phyloP scores from a whole-genome alignment of 1,140 invertebrate species.

The Gyrodactylus bullatarudis region DNA sequence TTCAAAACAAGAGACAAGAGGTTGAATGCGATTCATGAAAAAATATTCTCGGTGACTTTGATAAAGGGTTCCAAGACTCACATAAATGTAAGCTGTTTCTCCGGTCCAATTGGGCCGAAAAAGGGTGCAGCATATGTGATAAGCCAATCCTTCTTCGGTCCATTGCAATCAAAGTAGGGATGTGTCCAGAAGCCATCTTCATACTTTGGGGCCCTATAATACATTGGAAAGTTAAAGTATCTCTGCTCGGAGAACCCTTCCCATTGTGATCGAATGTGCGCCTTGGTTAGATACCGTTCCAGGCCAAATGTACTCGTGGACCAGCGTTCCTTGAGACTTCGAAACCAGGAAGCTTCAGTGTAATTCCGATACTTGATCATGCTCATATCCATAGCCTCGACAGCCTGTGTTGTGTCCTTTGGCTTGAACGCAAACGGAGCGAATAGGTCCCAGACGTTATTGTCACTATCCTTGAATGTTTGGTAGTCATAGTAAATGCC shows the following conservation, averaged over 20 bases:
- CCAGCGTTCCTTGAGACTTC: conserved; percentile 29
- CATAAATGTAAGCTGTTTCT: conserved; percentile 58
- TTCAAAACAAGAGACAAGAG: too few species aligned
- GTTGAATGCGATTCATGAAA: too few species aligned
- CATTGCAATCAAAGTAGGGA: conserved; percentile 70
- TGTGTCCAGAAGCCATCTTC: conserved; percentile 53
- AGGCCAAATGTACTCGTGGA: conserved; percentile 58
- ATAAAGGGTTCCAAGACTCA: conserved; percentile 33
- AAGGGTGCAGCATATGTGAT: conserved; percentile 72
- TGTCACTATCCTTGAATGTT: conserved; percentile 32
- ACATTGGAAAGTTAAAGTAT: conserved; percentile 51
- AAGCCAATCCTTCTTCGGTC: conserved; percentile 52
- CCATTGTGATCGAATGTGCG: conserved; percentile 55
- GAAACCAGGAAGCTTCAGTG: conserved; percentile 1
- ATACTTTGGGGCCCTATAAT: conserved; percentile 26
- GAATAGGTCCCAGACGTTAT: conserved; percentile 24
- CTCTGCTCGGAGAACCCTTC: conserved; percentile 14
- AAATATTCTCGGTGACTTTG: too few species aligned
- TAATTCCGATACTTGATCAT: background rate
- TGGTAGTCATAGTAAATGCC: conserved; percentile 73
- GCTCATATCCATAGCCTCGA: background rate
- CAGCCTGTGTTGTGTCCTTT: conserved; percentile 31
- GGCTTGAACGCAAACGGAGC: conserved; percentile 71
- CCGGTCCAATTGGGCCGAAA: conserved; percentile 55
- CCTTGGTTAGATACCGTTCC: conserved; percentile 62